A percentile compares a stretch with the other conserved stretches of the same genome.
Evolutionary conservation across 2,888 invertebrate species (phyloP).

Genomic region (Tyria jacobaeae): DNA sequence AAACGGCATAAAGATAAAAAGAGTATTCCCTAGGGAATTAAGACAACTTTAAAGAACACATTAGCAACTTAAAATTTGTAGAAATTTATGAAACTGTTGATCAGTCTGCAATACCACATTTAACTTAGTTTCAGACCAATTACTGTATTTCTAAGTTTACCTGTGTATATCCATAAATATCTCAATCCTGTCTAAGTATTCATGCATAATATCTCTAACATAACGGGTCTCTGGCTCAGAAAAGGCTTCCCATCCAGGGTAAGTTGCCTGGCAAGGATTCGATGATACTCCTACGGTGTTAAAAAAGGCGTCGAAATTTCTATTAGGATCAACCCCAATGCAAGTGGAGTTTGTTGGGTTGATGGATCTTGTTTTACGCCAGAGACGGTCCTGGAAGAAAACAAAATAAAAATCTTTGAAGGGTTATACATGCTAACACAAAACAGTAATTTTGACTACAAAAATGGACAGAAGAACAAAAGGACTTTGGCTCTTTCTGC

Average conservation of each 20-base stretch:
- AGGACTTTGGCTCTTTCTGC: no score
- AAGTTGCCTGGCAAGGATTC: slow-evolving; percentile 85
- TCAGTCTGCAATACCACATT: no score
- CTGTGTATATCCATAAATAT: slow-evolving; percentile 89
- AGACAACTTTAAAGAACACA: no score
- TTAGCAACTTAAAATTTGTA: no score
- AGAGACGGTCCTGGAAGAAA: slow-evolving; percentile 76
- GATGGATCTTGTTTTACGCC: slow-evolving; percentile 87
- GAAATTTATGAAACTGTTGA: no score
- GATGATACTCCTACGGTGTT: slow-evolving; percentile 86
- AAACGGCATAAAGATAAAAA: no score
- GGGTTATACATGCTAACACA: no score
- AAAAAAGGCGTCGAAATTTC: slow-evolving; percentile 88
- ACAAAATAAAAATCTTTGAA: neutral
- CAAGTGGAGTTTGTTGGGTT: slow-evolving; percentile 76
- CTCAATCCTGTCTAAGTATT: slow-evolving; percentile 76
- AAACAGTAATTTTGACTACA: no score
- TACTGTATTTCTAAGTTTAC: no score
- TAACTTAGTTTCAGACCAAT: no score
- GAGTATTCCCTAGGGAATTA: no score
- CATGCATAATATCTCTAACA: slow-evolving; percentile 85
- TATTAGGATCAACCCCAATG: slow-evolving; percentile 89
- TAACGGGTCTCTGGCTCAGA: slow-evolving; percentile 88
- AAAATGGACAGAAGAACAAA: no score
- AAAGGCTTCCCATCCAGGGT: slow-evolving; percentile 86